Evolutionary conservation across 2,888 invertebrate species (phyloP).

Genomic region (Eupelmus urozonus): DNA sequence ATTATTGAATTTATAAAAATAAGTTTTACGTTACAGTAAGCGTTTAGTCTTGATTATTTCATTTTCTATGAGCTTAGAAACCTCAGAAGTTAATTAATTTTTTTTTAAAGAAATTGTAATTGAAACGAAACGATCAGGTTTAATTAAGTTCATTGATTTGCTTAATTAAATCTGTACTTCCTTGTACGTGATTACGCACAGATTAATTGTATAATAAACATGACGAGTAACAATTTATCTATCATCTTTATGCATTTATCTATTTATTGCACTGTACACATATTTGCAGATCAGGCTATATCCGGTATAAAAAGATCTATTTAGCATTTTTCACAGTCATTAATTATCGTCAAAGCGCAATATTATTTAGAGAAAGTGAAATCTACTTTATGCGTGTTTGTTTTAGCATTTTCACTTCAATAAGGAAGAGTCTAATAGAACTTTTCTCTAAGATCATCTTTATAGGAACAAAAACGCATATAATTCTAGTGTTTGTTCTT

Average conservation of each 20-base stretch:
- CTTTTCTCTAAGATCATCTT: slow-evolving; percentile 13
- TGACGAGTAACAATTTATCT: neutral
- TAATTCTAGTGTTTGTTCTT: neutral
- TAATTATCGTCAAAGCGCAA: slow-evolving; percentile 35
- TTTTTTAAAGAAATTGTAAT: neutral
- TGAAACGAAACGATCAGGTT: too few relatives aligned
- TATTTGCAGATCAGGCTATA: neutral
- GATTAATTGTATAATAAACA: neutral
- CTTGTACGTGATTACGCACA: neutral
- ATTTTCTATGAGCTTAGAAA: too few relatives aligned
- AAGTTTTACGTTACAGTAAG: neutral
- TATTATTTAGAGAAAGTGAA: slow-evolving; percentile 44
- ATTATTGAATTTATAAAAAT: neutral
- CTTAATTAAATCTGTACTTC: neutral
- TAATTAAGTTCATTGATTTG: too few relatives aligned
- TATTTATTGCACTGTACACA: too few relatives aligned
- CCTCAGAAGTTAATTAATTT: neutral
- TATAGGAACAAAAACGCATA: neutral
- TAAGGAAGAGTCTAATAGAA: slow-evolving; percentile 30
- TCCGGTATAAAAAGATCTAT: slow-evolving; percentile 22
- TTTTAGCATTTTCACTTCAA: slow-evolving; percentile 47
- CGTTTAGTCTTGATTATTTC: neutral
- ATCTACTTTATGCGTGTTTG: slow-evolving; percentile 32
- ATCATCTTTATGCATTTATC: neutral
- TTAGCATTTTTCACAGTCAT: slow-evolving; percentile 23